These are phyloP conservation scores for Chromobotia macracanthus DNA, from an alignment of 2,797 vertebrate genomes.

Conservation along the genomic window DNA sequence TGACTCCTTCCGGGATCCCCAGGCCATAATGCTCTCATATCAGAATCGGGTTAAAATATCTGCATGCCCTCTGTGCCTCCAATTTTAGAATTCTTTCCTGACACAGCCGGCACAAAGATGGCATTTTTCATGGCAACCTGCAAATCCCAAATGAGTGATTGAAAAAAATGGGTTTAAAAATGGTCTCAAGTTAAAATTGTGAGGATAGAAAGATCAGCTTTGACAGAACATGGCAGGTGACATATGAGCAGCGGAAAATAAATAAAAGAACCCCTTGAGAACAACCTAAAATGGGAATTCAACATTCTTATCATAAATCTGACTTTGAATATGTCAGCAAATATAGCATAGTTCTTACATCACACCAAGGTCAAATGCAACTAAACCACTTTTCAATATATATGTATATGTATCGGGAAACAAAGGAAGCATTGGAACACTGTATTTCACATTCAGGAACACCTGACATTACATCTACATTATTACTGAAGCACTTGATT, in stretches of 20 bases:
- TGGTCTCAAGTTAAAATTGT: constrained; percentile 48
- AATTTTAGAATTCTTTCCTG: constrained; percentile 52
- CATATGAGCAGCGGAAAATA: constrained; percentile 54
- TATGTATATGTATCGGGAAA: too few relatives aligned
- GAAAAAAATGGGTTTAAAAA: constrained; percentile 52
- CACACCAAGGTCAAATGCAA: constrained; percentile 19
- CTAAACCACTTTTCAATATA: constrained; percentile 3
- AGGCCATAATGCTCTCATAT: constrained; percentile 38
- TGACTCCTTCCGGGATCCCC: constrained; percentile 45
- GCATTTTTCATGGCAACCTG: constrained; percentile 48
- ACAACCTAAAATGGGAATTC: constrained; percentile 45
- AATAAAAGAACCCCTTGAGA: constrained; percentile 47
- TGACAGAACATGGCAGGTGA: constrained; percentile 54
- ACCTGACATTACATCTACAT: too few relatives aligned
- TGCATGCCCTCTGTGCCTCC: constrained; percentile 51
- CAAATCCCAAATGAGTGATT: constrained; percentile 56
- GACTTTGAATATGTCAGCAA: constrained; percentile 50
- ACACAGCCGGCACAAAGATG: constrained; percentile 41
- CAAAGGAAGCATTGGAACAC: too few relatives aligned
- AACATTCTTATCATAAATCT: constrained; percentile 55
- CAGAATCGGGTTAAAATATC: constrained; percentile 45
- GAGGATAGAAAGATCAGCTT: constrained; percentile 46
- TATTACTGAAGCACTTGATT: too few relatives aligned
- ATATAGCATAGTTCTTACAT: constrained; percentile 25
- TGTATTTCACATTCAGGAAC: too few relatives aligned